Conservation (phyloP, 2,797 vertebrate species). For the Coracias cyanogaster region DNA sequence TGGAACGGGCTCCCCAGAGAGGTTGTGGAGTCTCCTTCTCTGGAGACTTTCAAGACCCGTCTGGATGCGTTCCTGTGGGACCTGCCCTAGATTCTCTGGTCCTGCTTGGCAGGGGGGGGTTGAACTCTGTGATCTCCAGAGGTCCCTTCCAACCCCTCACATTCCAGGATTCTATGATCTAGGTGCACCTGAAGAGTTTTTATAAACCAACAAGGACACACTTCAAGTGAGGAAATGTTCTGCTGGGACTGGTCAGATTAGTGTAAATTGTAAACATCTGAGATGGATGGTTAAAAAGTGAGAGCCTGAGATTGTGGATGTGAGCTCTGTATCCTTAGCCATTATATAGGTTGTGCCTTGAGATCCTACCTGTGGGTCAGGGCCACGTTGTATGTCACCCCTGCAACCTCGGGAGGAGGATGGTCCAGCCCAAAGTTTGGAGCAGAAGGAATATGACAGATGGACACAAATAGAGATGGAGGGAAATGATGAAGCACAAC, state of each 20-base stretch:
- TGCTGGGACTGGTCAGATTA: background rate
- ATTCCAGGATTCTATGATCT: no score
- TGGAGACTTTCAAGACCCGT: no score
- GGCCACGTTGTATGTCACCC: background rate
- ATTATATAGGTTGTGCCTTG: background rate
- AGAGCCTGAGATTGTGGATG: background rate
- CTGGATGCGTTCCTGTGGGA: no score
- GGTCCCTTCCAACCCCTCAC: no score
- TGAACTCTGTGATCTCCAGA: no score
- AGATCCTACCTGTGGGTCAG: background rate
- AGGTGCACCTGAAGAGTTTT: background rate
- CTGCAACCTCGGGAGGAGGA: background rate
- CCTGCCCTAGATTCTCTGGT: no score
- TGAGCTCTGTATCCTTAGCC: background rate
- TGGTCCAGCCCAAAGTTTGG: background rate
- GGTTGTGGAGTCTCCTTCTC: no score
- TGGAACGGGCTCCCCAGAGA: no score
- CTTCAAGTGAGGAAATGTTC: background rate
- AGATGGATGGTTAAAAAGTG: background rate
- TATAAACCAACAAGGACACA: background rate
- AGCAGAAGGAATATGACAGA: background rate
- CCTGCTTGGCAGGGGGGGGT: no score
- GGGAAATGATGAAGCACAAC: background rate
- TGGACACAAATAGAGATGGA: background rate
- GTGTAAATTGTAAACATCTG: background rate